These are phyloP conservation scores for Chionodraco myersi DNA, from an alignment of 2,113 vertebrate genomes.

Conservation along the genomic window DNA sequence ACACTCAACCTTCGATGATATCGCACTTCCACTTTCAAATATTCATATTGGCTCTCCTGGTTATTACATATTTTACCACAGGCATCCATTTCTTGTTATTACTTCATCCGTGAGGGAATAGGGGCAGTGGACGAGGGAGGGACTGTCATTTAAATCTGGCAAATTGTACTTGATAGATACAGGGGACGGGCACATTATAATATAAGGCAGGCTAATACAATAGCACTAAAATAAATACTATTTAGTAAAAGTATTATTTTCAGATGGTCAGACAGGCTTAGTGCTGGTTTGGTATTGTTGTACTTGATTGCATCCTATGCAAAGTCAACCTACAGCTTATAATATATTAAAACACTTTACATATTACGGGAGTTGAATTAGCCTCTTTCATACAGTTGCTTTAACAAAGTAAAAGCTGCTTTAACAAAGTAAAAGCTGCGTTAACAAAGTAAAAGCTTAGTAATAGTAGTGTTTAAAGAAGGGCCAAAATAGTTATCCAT, in stretches of 20 bases:
- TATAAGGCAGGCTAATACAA: background rate
- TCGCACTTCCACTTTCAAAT: constrained; percentile 44
- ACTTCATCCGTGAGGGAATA: constrained; percentile 39
- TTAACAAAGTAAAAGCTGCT: background rate
- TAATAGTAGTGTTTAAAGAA: background rate
- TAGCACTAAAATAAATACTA: background rate
- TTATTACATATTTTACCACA: constrained; percentile 57
- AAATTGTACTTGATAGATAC: constrained; percentile 16
- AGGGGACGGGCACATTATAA: constrained; percentile 3
- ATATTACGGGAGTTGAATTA: too few species aligned
- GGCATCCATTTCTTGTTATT: constrained; percentile 48
- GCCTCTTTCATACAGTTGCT: background rate
- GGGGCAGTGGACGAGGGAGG: background rate
- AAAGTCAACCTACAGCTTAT: background rate
- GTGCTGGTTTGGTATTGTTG: background rate
- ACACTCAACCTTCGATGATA: constrained; percentile 48
- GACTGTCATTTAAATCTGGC: constrained; percentile 40
- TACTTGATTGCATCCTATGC: background rate
- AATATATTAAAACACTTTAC: background rate
- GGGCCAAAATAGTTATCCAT: background rate
- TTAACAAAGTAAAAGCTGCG: background rate
- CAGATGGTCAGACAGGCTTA: background rate
- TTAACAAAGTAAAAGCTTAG: background rate
- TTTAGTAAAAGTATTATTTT: constrained; percentile 2
- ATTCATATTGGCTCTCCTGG: constrained; percentile 52